Evolutionary conservation across 2,797 vertebrate species (phyloP), one percentile per base, ranked within the genome.

Genomic region (Philypnodon macrostomus): DNA sequence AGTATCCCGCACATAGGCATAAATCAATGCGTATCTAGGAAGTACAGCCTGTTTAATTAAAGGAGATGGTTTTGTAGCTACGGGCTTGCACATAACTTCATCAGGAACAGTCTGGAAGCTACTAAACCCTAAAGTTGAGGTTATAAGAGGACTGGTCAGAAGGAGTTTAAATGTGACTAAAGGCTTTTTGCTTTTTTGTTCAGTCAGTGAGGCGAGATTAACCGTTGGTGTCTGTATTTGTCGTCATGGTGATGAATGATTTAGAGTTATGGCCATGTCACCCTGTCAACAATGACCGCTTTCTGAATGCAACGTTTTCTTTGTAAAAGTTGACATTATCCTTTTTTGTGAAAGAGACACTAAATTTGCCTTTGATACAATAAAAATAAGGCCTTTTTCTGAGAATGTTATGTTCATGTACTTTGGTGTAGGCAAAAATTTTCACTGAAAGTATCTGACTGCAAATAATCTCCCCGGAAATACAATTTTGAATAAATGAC

Each of bases 11-110:
- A n/a, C n/a, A n/a, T n/a, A n/a, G n/a, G n/a, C 21, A 33, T 24
- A 15, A 58, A 72, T 78, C 48, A 40, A 47, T 68, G 67, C 53
- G 19, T 35, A 52, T 69, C 3, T 6, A 23, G 53, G 40, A 51
- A 63, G 55, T 40, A 40, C 58, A 59, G 37, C 53, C 57, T 31
- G 37, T 67, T 74, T 75, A 60, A 81, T 72, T 69, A 74, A 70
- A 49, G 59, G 33, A 46, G 47, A 68, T 57, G 59, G 57, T 53
- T 38, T 40, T 30, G 15, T 18, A 8, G 41, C 62, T 42, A 12
- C 11, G 1, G 56, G 48, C 42, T 39, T 50, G 27, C 32, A 60
- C 56, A 39, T 36, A 53, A 58, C 21, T 45, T 51, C 23, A 39
- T 63, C 39, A 31, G 17, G n/a, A n/a, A n/a, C n/a, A 38, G 51